Evolutionary conservation across 2,797 vertebrate genomes (phyloP), one percentile per base, ranked within the genome.

Genomic region (Leptodactylus fallax): DNA sequence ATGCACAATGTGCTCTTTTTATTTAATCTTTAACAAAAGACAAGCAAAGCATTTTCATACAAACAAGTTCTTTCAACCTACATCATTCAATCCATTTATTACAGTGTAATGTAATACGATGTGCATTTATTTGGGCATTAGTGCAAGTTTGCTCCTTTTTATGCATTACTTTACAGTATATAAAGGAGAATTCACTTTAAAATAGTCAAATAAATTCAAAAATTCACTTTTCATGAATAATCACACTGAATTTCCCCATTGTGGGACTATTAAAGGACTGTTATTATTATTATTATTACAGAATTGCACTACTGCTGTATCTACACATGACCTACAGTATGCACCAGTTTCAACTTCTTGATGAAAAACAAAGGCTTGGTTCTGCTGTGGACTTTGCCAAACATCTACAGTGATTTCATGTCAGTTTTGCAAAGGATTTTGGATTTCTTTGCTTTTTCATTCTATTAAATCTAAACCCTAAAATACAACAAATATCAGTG

Each of bases 81-180:
- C 4, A 72, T 16, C 19, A 2, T 53, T 23, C 23, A 49, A 23
- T 49, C 36, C 45, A 53, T 65, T 16, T 55, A 71, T 69, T 53
- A 69, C n/a, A 53, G 17, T 21, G 21, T 23, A 69, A n/a, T 27
- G 56, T n/a, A 63, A 27, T 9, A 36, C 10, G 17, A 60, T 58
- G 56, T 58, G 56, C 51, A 25, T 80, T 25, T 13, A 27, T 2
- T 16, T 25, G 23, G 3, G n/a, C 16, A 17, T 27, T 55, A 82
- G 63, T 83, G 81, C 81, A 67, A 83, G 25, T 69, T 55, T 51
- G 47, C 49, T 27, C 27, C 19, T 69, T 51, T 51, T n/a, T n/a
- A n/a, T n/a, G 13, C 7, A 19, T 2, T 7, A 12, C 19, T 72
- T 16, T 45, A 36, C 13, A 47, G 19, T 2, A 21, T 49, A 69